Conservation (phyloP, 2,113 vertebrate genomes). For the Leucoraja erinaceus region DNA sequence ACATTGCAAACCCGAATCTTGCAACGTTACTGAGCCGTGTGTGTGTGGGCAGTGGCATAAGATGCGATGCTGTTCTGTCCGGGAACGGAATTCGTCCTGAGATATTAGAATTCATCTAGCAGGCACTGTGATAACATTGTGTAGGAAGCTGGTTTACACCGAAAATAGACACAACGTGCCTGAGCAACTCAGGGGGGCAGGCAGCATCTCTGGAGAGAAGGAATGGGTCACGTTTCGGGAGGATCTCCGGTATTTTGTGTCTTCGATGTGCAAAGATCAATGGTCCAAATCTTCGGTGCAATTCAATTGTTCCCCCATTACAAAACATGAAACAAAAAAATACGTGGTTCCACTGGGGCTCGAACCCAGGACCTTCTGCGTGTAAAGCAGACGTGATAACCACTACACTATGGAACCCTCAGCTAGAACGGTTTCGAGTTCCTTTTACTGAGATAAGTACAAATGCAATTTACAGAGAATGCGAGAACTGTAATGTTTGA, state of each 20-base stretch:
- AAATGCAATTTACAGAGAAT: no score
- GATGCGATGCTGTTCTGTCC: background rate
- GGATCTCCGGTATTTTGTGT: no score
- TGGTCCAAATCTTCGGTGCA: no score
- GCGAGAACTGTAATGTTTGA: no score
- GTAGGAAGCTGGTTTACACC: no score
- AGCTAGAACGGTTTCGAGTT: no score
- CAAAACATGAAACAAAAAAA: background rate
- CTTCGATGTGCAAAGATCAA: no score
- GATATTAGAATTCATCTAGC: background rate
- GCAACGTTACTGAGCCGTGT: background rate
- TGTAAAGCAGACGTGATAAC: constrained; percentile 99
- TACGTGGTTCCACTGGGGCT: constrained; percentile 92
- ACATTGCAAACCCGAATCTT: background rate
- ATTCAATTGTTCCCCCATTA: background rate
- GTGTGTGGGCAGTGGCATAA: background rate
- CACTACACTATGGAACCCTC: constrained; percentile 95
- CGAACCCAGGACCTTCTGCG: constrained; percentile 99
- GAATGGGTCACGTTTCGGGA: no score
- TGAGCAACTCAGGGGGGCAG: no score
- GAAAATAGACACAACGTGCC: no score
- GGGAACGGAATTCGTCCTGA: background rate
- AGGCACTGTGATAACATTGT: background rate
- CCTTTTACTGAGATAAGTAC: no score
- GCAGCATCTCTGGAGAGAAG: no score